Evolutionary conservation across 2,888 invertebrate species (phyloP).

Genomic region (Lepas anatifera): DNA sequence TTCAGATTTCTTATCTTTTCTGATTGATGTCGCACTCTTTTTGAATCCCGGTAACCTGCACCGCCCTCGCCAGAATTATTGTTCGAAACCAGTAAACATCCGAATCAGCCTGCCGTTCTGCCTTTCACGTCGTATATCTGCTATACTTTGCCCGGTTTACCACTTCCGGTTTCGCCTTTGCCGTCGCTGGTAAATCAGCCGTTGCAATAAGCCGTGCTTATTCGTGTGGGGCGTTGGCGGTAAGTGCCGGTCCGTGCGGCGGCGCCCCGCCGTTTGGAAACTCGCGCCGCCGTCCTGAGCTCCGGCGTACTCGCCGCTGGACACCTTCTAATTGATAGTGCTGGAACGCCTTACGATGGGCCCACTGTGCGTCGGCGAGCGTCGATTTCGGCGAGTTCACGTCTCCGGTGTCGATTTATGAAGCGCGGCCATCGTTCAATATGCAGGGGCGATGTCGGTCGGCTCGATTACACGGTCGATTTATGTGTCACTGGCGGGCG

Average conservation of each 20-base stretch:
- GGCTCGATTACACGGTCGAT: background rate
- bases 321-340: conserved; percentile 1
- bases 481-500: background rate
- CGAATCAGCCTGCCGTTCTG: too few relatives aligned
- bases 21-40: too few relatives aligned
- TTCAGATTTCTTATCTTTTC: too few relatives aligned
- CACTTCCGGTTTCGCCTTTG: too few relatives aligned
- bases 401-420: background rate
- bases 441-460: background rate
- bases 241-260: background rate
- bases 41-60: too few relatives aligned
- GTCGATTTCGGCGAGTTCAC: background rate
- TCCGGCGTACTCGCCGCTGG: background rate
- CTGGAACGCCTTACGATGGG: background rate
- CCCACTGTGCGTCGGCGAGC: background rate
- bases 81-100: too few relatives aligned
- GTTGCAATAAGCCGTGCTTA: background rate
- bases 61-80: too few relatives aligned
- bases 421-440: background rate
- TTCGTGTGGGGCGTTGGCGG: background rate
- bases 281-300: too few relatives aligned
- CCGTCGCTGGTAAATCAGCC: too few relatives aligned
- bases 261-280: background rate
- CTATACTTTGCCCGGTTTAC: too few relatives aligned
- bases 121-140: too few relatives aligned